phyloP scores from a whole-genome alignment of 2,113 vertebrate genomes.

The Spheniscus mendiculus region DNA sequence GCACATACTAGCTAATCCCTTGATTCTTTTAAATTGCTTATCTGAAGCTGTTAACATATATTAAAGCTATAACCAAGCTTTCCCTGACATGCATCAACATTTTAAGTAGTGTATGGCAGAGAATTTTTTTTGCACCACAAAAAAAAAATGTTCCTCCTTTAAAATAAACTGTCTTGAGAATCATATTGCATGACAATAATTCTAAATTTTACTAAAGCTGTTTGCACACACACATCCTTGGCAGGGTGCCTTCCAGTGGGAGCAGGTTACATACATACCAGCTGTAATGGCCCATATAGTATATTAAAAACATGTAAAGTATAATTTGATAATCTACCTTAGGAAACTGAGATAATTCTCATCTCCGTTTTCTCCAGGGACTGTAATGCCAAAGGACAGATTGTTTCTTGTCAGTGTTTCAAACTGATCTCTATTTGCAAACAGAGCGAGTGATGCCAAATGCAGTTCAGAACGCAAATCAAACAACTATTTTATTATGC shows the following conservation, averaged over 20 bases:
- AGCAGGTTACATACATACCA: background rate
- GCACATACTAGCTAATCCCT: fast-evolving
- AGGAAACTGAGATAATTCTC: background rate
- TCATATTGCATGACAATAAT: background rate
- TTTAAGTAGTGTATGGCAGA: background rate
- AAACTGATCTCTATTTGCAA: conserved; percentile 41
- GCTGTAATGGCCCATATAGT: background rate
- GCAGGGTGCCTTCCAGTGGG: background rate
- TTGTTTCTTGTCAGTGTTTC: conserved; percentile 38
- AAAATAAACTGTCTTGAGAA: background rate
- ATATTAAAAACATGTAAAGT: background rate
- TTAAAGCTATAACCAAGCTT: background rate
- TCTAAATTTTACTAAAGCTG: background rate
- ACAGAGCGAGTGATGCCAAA: background rate
- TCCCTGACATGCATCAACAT: background rate
- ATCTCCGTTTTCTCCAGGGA: background rate
- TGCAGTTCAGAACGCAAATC: background rate
- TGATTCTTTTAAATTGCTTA: background rate
- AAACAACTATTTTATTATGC: conserved; percentile 20
- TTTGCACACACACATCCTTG: background rate
- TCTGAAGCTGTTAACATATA: background rate
- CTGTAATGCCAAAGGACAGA: conserved; percentile 21
- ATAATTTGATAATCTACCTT: background rate
- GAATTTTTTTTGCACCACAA: background rate
- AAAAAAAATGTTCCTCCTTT: background rate